Evolutionary conservation across 2,888 invertebrate genomes (phyloP).

Genomic region (Agrotis exclamationis): DNA sequence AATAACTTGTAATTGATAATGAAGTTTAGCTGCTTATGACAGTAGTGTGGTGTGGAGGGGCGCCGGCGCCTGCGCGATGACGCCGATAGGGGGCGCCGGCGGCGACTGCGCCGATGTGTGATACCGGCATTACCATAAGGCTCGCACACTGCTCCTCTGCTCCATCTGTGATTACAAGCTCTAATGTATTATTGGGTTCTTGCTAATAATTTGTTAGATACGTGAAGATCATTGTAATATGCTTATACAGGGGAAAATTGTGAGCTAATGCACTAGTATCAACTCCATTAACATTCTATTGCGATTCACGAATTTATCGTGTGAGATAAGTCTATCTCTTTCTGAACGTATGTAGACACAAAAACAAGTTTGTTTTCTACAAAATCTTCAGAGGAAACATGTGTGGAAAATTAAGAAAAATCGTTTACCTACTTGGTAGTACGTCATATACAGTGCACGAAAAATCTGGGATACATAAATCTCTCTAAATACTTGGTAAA

Average conservation of each 20-base stretch:
- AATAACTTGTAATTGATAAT: constrained; percentile 68
- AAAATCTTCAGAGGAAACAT: neutral
- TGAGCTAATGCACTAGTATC: neutral
- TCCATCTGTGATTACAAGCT: constrained; percentile 80
- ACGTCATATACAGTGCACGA: neutral
- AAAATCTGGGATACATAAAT: constrained; percentile 34
- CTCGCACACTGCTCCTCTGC: constrained; percentile 74
- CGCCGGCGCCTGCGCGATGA: constrained; percentile 83
- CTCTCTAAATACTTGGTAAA: constrained; percentile 43
- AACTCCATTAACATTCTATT: constrained; percentile 10
- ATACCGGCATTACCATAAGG: constrained; percentile 87
- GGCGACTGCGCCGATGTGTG: constrained; percentile 81
- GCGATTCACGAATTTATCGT: neutral
- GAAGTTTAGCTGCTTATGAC: constrained; percentile 66
- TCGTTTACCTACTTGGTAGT: neutral
- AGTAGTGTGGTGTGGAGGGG: constrained; percentile 48
- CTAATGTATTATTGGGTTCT: constrained; percentile 67
- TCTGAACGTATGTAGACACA: neutral
- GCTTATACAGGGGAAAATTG: constrained; percentile 8
- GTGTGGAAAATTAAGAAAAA: constrained; percentile 11
- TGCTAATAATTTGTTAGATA: constrained; percentile 47
- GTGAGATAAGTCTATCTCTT: neutral
- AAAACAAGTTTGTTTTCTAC: neutral
- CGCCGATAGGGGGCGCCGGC: constrained; percentile 82
- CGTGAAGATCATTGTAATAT: constrained; percentile 47